These are phyloP conservation scores for Enoplolaimus lenunculus DNA, from an alignment of 2,888 invertebrate species.

Conservation along the genomic window DNA sequence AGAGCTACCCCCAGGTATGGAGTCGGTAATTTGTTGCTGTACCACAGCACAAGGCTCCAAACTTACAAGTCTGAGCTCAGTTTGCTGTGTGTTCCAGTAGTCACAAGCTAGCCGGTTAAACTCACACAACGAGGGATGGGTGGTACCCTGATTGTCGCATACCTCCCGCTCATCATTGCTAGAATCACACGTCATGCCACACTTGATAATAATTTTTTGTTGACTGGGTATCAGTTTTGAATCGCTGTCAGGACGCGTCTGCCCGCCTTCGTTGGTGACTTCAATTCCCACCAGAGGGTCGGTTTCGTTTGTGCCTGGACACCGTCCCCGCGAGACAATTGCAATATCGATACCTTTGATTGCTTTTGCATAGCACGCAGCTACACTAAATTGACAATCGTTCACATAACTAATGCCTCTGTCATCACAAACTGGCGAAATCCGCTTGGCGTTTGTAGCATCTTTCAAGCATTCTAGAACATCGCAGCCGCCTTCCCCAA, in stretches of 20 bases:
- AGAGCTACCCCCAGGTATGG: too few relatives aligned
- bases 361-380: background rate
- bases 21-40: too few relatives aligned
- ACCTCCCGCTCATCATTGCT: background rate
- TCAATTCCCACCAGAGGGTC: background rate
- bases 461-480: background rate
- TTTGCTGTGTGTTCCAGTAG: background rate
- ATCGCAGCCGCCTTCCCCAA: background rate
- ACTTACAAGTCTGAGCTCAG: background rate
- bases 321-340: background rate
- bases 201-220: background rate
- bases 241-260: too few relatives aligned
- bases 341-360: slow-evolving; percentile 4
- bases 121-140: slow-evolving; percentile 2
- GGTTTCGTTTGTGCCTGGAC: background rate
- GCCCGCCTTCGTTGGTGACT: background rate
- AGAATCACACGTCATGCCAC: background rate
- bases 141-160: background rate
- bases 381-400: background rate
- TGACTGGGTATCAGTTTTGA: too few relatives aligned
- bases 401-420: background rate
- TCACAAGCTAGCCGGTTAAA: background rate
- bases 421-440: background rate
- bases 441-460: background rate
- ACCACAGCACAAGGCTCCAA: background rate